These are phyloP conservation scores for Geopemphigus sp. DNA, from an alignment of 1,140 invertebrate species.

Conservation along the genomic window DNA sequence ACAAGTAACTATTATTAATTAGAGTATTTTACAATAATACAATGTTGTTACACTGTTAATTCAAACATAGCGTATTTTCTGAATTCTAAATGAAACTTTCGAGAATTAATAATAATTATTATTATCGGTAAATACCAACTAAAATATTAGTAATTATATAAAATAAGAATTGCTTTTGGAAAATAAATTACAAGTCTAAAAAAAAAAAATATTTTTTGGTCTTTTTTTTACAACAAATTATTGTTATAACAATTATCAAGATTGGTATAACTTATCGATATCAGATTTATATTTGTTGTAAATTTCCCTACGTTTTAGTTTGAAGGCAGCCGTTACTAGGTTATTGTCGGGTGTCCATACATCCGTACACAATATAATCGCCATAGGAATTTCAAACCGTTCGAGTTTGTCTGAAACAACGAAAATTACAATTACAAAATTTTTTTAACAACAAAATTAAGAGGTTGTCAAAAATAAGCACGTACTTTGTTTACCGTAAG, in stretches of 20 bases:
- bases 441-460: no score
- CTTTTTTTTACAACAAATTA: neutral
- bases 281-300: constrained; percentile 87
- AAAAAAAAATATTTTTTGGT: constrained; percentile 1
- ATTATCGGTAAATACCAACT: constrained; percentile 1
- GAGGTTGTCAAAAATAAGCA: neutral
- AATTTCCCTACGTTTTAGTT: constrained; percentile 93
- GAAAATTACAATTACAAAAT: constrained; percentile 26
- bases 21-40: neutral
- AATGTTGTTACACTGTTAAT: constrained; percentile 1
- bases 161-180: constrained; percentile 31
- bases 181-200: constrained; percentile 32
- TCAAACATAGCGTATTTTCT: neutral
- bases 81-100: constrained; percentile 6
- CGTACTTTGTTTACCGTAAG: constrained; percentile 80
- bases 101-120: constrained; percentile 37
- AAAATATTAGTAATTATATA: constrained; percentile 8
- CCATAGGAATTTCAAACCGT: constrained; percentile 90
- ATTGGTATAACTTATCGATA: constrained; percentile 90
- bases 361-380: constrained; percentile 81
- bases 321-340: constrained; percentile 95
- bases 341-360: constrained; percentile 96
- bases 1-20: neutral
- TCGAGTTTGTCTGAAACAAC: constrained; percentile 69
- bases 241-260: constrained; percentile 61